phyloP scores from a whole-genome alignment of 1,140 invertebrate genomes.

The Myzus persicae region DNA sequence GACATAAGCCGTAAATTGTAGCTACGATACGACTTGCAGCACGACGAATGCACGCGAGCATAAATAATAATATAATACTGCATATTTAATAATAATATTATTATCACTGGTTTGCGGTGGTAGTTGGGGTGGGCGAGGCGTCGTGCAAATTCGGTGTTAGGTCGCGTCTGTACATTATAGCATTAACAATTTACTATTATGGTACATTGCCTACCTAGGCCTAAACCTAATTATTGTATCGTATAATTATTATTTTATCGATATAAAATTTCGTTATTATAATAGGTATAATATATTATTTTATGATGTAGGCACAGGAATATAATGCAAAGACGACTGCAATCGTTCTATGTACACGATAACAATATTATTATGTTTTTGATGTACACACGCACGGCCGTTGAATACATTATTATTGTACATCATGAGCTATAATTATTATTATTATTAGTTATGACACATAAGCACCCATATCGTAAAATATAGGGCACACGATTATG shows the following conservation, averaged over 20 bases:
- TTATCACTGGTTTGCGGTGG: neutral
- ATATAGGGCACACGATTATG: neutral
- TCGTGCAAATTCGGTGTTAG: neutral
- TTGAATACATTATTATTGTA: too few species aligned
- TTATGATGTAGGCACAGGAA: neutral
- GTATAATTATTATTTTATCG: neutral
- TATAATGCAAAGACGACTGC: neutral
- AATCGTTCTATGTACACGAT: neutral
- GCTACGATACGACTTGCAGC: neutral
- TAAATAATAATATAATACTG: constrained; percentile 20
- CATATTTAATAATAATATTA: neutral
- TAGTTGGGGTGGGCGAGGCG: neutral
- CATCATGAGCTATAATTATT: too few species aligned
- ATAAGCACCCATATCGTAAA: neutral
- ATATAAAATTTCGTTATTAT: neutral
- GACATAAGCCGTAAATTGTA: neutral
- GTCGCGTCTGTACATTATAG: neutral
- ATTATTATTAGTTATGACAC: neutral
- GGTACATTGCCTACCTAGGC: neutral
- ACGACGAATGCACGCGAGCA: neutral
- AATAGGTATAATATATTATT: neutral
- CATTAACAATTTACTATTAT: neutral
- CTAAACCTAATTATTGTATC: neutral
- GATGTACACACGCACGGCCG: neutral
- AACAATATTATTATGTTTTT: neutral